These are phyloP conservation scores for Mellivora capensis DNA, from an alignment of 2,113 vertebrate species.

Conservation along the genomic window DNA sequence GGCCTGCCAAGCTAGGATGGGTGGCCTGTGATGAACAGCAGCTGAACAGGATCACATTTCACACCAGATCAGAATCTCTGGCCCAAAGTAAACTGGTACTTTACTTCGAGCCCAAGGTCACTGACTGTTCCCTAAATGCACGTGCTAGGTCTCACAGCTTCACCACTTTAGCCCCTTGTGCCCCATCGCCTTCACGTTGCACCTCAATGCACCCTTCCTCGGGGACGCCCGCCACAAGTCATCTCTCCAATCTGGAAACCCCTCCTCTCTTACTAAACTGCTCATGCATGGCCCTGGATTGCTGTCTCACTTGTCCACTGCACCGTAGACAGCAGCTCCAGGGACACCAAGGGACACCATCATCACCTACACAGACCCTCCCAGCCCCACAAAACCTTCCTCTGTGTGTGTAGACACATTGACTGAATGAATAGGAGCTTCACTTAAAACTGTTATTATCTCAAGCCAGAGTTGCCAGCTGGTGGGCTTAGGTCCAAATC, in stretches of 20 bases:
- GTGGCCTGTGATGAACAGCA: background rate
- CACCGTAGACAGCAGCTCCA: background rate
- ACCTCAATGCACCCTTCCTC: background rate
- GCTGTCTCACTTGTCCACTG: background rate
- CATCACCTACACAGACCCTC: too few species aligned
- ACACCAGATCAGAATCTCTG: background rate
- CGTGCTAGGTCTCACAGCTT: background rate
- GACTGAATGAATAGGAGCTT: background rate
- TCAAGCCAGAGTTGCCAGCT: background rate
- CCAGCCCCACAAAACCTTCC: background rate
- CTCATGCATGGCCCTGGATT: background rate
- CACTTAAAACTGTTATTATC: background rate
- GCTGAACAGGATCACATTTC: background rate
- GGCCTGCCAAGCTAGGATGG: background rate
- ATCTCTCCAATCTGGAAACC: background rate
- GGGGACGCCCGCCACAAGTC: background rate
- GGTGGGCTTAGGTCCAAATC: background rate
- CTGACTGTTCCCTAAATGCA: background rate
- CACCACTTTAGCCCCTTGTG: too few species aligned
- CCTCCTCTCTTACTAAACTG: accelerated
- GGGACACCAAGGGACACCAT: too few species aligned
- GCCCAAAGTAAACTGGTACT: background rate
- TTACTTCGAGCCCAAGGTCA: background rate
- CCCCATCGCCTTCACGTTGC: accelerated
- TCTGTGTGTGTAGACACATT: background rate